Conservation (phyloP, 2,888 invertebrate species). For the Desoria tigrina region DNA sequence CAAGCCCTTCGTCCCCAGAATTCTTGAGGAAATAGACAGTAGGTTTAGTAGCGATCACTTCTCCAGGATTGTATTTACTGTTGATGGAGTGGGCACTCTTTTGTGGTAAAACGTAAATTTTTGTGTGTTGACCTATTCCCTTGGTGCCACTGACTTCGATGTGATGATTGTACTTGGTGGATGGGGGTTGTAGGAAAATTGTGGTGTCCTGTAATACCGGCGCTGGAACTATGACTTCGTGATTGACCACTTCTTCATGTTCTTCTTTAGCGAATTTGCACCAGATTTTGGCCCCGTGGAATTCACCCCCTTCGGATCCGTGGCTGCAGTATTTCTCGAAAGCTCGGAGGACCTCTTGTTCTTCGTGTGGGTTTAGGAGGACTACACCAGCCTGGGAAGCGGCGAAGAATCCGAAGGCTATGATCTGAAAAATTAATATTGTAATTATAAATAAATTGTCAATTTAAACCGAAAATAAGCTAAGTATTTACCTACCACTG, state of each 20-base stretch:
- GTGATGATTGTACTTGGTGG: slow-evolving; percentile 27
- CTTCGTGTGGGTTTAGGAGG: slow-evolving; percentile 23
- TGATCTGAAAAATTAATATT: neutral
- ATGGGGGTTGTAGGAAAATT: slow-evolving; percentile 36
- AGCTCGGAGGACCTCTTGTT: slow-evolving; percentile 25
- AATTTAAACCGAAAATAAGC: too few species aligned
- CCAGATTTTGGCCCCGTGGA: slow-evolving; percentile 28
- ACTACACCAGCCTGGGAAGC: slow-evolving; percentile 28
- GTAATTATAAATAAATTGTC: too few species aligned
- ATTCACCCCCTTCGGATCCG: slow-evolving; percentile 23
- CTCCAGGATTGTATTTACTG: slow-evolving; percentile 10
- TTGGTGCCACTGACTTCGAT: slow-evolving; percentile 26
- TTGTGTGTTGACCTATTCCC: slow-evolving; percentile 29
- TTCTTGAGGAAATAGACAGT: slow-evolving; percentile 32
- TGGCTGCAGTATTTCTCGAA: slow-evolving; percentile 22
- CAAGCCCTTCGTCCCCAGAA: neutral
- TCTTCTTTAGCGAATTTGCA: slow-evolving; percentile 29
- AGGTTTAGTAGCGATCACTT: slow-evolving; percentile 23
- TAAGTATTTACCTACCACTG: too few species aligned
- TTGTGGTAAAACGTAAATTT: slow-evolving; percentile 37
- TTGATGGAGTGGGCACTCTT: slow-evolving; percentile 24
- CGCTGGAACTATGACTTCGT: slow-evolving; percentile 28
- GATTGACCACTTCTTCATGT: slow-evolving; percentile 24
- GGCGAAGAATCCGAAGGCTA: slow-evolving; percentile 11
- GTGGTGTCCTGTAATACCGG: slow-evolving; percentile 21